Conservation (phyloP, 2,888 invertebrate species). For the Gymnoscelis rufifasciata region DNA sequence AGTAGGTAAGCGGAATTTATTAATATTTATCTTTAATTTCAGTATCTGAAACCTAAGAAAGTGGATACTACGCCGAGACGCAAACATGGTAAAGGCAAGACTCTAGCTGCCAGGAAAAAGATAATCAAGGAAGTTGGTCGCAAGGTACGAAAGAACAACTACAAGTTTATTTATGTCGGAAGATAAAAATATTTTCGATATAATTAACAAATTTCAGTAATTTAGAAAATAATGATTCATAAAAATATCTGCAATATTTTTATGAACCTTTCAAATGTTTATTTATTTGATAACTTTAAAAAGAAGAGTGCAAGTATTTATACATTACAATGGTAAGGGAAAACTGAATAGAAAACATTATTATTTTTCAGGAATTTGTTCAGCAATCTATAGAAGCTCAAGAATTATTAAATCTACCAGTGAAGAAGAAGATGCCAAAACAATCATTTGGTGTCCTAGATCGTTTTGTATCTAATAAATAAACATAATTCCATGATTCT, state of each 20-base stretch:
- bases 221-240: too few relatives aligned
- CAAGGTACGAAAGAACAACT: slow-evolving; percentile 81
- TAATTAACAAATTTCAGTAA: too few relatives aligned
- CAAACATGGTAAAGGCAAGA: slow-evolving; percentile 86
- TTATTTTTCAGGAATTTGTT: slow-evolving; percentile 53
- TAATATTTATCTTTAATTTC: slow-evolving; percentile 43
- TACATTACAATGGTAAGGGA: too few relatives aligned
- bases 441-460: slow-evolving; percentile 81
- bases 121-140: slow-evolving; percentile 84
- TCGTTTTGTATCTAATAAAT: slow-evolving; percentile 81
- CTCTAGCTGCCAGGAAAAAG: slow-evolving; percentile 86
- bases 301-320: too few relatives aligned
- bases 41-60: slow-evolving; percentile 88
- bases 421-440: slow-evolving; percentile 47
- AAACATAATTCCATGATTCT: slow-evolving; percentile 9
- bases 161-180: too few relatives aligned
- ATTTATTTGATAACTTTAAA: too few relatives aligned
- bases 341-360: too few relatives aligned
- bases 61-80: slow-evolving; percentile 87
- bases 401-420: slow-evolving; percentile 49
- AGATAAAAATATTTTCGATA: too few relatives aligned
- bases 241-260: too few relatives aligned
- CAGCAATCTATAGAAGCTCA: slow-evolving; percentile 54
- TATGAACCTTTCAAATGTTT: too few relatives aligned
- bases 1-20: too few relatives aligned